These are phyloP conservation scores for Lepetodrilus schrolli DNA, from an alignment of 2,888 invertebrate species.

Conservation along the genomic window DNA sequence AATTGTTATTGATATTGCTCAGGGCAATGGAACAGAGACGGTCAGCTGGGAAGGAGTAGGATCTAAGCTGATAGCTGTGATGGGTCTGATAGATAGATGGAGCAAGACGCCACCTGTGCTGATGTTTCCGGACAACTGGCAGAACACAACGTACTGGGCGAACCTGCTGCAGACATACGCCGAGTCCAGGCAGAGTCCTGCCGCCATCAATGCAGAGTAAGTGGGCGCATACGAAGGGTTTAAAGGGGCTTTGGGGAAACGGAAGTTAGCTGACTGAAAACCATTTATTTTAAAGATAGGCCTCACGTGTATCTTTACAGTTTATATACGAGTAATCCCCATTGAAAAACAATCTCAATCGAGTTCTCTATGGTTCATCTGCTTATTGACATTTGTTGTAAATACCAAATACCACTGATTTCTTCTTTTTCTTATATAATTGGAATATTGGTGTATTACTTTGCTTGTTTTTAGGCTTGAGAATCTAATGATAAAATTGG, in stretches of 20 bases:
- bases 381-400: too few species aligned
- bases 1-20: background rate
- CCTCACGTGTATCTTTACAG: too few species aligned
- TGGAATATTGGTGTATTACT: too few species aligned
- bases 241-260: too few species aligned
- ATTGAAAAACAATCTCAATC: too few species aligned
- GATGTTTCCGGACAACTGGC: constrained; percentile 41
- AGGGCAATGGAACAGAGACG: constrained; percentile 34
- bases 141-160: constrained; percentile 49
- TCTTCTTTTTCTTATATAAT: too few species aligned
- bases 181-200: constrained; percentile 23
- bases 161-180: constrained; percentile 38
- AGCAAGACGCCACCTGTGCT: constrained; percentile 40
- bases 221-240: background rate
- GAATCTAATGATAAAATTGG: constrained; percentile 29
- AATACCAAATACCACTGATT: too few species aligned
- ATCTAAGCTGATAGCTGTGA: constrained; percentile 16
- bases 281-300: too few species aligned
- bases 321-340: too few species aligned
- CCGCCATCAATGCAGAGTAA: constrained; percentile 38
- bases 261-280: too few species aligned
- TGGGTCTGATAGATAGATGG: constrained; percentile 32
- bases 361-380: too few species aligned
- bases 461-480: constrained; percentile 34
- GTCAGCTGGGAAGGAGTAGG: constrained; percentile 33